Conservation (phyloP, 1,140 invertebrate genomes). For the Drosophila subpulchrella region DNA sequence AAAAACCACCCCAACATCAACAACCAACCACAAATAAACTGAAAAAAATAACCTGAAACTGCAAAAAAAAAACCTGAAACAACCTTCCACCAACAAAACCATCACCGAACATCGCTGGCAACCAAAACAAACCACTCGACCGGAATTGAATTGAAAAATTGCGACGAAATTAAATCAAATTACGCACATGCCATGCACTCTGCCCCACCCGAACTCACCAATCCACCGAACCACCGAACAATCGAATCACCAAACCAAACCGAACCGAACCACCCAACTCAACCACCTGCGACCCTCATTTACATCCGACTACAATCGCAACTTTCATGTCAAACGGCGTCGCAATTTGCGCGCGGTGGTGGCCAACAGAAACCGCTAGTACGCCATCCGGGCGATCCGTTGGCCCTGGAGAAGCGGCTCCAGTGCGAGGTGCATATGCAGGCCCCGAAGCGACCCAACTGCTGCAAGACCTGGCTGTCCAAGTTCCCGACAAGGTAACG, state of each 20-base stretch:
- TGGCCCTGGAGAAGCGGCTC: conserved; percentile 92
- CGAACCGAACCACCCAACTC: conserved; percentile 1
- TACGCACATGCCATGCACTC: conserved; percentile 70
- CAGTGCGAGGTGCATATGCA: conserved; percentile 93
- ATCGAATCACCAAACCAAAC: conserved; percentile 1
- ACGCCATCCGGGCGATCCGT: conserved; percentile 90
- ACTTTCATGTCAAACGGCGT: conserved; percentile 79
- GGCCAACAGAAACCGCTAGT: conserved; percentile 93
- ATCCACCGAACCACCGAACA: background rate
- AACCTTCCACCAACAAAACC: conserved; percentile 33
- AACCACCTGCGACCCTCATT: conserved; percentile 43
- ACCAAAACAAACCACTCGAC: conserved; percentile 61
- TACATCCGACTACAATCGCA: conserved; percentile 32
- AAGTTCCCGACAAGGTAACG: conserved; percentile 90
- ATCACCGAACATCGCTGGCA: conserved; percentile 67
- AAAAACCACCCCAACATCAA: conserved; percentile 27
- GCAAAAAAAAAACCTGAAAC: conserved; percentile 17
- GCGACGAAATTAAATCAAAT: conserved; percentile 79
- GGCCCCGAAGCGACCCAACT: conserved; percentile 89
- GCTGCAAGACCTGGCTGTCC: conserved; percentile 96
- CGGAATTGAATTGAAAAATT: conserved; percentile 78
- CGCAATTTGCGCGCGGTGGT: conserved; percentile 71
- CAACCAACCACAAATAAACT: conserved; percentile 63
- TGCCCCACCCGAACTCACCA: conserved; percentile 10
- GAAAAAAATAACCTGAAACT: conserved; percentile 49